A percentile compares a stretch with the other conserved stretches of the same genome.
phyloP scores from a whole-genome alignment of 2,888 invertebrate species.

The Orthosia gracilis region DNA sequence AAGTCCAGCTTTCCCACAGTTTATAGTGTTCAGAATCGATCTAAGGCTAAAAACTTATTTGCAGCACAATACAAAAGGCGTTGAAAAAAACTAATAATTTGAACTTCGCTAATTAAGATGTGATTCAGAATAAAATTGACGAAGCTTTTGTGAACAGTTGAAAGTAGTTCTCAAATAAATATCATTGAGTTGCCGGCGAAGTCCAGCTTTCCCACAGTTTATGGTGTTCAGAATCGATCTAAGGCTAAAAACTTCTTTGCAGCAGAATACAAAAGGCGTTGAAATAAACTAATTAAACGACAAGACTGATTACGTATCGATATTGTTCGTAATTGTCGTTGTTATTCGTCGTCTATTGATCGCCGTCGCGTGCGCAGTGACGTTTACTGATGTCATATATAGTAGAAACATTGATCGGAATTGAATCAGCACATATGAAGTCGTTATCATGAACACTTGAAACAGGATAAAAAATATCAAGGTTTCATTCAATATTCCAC shows the following conservation, averaged over 20 bases:
- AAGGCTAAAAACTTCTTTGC: background rate
- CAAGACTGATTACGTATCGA: conserved; percentile 53
- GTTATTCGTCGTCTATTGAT: conserved; percentile 31
- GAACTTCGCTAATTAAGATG: background rate
- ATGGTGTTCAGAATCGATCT: background rate
- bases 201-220: background rate
- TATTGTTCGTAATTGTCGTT: conserved; percentile 52
- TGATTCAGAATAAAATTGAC: background rate
- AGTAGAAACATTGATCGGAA: conserved; percentile 65
- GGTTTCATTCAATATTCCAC: conserved; percentile 59
- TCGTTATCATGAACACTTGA: conserved; percentile 63
- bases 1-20: background rate
- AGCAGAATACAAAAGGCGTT: conserved; percentile 6
- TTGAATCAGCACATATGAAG: conserved; percentile 64
- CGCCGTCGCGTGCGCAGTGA: conserved; percentile 47
- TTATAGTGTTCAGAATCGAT: background rate
- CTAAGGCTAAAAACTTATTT: background rate
- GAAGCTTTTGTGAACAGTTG: background rate
- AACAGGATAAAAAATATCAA: conserved; percentile 66
- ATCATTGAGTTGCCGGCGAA: background rate
- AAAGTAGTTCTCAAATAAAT: background rate
- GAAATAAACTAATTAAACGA: conserved; percentile 40
- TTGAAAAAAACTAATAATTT: conserved; percentile 22
- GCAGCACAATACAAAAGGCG: conserved; percentile 5
- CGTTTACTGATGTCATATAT: conserved; percentile 57